Evolutionary conservation across 2,888 invertebrate species (phyloP).

Genomic region (Apamea monoglypha): DNA sequence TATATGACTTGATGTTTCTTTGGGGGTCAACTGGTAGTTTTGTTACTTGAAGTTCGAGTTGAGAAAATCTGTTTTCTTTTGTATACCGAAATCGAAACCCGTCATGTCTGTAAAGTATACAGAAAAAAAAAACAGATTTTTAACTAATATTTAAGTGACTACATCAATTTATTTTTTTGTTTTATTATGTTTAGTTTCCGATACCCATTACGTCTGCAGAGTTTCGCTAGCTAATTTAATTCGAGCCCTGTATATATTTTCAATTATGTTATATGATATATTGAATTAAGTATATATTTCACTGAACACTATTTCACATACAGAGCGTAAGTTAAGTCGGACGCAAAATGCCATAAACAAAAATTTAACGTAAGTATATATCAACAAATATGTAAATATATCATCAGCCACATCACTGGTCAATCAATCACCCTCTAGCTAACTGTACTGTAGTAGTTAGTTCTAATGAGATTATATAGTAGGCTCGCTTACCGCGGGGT

Average conservation of each 20-base stretch:
- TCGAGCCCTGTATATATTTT: conserved; percentile 10
- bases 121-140: too few relatives aligned
- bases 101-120: too few relatives aligned
- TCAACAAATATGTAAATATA: conserved; percentile 36
- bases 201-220: too few relatives aligned
- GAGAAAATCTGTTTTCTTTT: too few relatives aligned
- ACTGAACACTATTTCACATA: conserved; percentile 37
- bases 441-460: conserved; percentile 59
- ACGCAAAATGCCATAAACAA: conserved; percentile 37
- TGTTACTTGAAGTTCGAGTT: too few relatives aligned
- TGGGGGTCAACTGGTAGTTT: too few relatives aligned
- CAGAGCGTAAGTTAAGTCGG: neutral
- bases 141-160: too few relatives aligned
- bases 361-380: conserved; percentile 39
- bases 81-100: too few relatives aligned
- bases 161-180: too few relatives aligned
- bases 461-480: conserved; percentile 67
- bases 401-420: conserved; percentile 46
- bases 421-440: conserved; percentile 64
- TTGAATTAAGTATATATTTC: conserved; percentile 5
- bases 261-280: conserved; percentile 15
- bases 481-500: conserved; percentile 75
- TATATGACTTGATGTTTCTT: too few relatives aligned
- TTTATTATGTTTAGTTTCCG: too few relatives aligned
- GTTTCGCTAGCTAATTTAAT: too few relatives aligned